A percentile compares a stretch with the other conserved stretches of the same genome.
Evolutionary conservation across 2,797 vertebrate species (phyloP).

Genomic region (Trachurus trachurus): DNA sequence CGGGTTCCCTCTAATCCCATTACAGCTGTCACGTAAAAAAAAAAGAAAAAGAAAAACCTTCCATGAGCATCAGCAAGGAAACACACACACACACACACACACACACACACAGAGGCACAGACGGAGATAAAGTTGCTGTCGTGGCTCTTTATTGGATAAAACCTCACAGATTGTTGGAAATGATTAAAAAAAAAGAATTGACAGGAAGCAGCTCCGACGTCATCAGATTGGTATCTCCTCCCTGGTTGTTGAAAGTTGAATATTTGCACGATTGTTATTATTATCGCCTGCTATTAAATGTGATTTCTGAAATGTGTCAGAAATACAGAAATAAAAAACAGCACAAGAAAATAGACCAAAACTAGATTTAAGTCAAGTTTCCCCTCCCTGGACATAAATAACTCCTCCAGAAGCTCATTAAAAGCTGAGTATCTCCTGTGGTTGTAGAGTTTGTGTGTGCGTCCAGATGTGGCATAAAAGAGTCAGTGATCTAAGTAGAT

Average conservation of each 20-base stretch:
- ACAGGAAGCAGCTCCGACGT: neutral
- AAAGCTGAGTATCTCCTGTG: neutral
- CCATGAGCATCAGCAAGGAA: conserved; percentile 15
- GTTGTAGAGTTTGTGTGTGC: conserved; percentile 15
- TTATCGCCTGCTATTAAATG: neutral
- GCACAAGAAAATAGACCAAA: too few relatives aligned
- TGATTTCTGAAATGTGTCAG: neutral
- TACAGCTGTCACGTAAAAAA: conserved; percentile 43
- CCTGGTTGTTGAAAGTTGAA: neutral
- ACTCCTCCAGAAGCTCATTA: too few relatives aligned
- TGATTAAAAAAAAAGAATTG: conserved; percentile 9
- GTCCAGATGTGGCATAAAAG: conserved; percentile 2
- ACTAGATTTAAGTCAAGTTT: too few relatives aligned
- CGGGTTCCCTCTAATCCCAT: conserved; percentile 60
- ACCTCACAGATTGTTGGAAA: conserved; percentile 2
- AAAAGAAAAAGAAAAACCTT: conserved; percentile 28
- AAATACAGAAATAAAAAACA: neutral
- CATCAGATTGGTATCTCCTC: conserved; percentile 10
- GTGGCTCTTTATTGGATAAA: conserved; percentile 30
- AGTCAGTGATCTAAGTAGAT: conserved; percentile 7
- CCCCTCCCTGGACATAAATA: too few relatives aligned
- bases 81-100: conserved; percentile 20
- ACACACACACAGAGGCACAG: neutral
- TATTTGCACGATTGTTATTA: too few relatives aligned
- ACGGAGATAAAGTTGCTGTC: conserved; percentile 40